Conservation (phyloP, 2,113 vertebrate genomes). For the Eurypyga helias region DNA sequence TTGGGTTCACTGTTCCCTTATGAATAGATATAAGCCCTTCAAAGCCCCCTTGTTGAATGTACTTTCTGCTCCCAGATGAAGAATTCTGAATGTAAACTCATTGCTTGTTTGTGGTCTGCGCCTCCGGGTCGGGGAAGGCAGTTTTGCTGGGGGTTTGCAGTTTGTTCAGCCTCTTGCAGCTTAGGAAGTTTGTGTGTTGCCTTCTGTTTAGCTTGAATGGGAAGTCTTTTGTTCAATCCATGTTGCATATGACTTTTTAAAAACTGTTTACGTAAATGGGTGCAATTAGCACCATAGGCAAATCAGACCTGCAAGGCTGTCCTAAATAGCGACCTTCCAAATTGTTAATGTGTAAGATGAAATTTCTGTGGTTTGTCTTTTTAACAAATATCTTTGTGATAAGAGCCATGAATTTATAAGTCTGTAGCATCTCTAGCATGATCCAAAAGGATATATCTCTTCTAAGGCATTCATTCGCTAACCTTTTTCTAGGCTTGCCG, state of each 20-base stretch:
- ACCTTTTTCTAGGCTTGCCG: not conserved
- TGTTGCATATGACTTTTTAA: not conserved
- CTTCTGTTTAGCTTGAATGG: not conserved
- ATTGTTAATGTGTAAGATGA: not conserved
- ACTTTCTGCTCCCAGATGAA: conserved; percentile 36
- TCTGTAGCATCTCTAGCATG: not conserved
- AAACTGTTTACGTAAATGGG: not conserved
- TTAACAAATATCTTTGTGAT: not conserved
- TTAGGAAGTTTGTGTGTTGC: not conserved
- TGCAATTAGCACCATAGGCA: not conserved
- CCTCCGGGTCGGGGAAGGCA: not conserved
- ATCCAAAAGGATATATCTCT: not conserved
- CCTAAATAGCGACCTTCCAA: not conserved
- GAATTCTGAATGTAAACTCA: conserved; percentile 25
- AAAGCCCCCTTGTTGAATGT: conserved; percentile 24
- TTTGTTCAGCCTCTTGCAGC: not conserved
- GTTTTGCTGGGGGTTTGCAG: not conserved
- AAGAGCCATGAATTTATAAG: not conserved
- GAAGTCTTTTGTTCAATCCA: not conserved
- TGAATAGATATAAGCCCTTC: conserved; percentile 35
- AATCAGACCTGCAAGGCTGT: not conserved
- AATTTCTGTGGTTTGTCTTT: not conserved
- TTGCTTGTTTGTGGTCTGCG: not conserved
- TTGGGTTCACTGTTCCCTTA: not conserved
- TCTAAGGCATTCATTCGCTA: not conserved